These are phyloP conservation scores for Festucalex cinctus DNA, from an alignment of 2,113 vertebrate species.

Conservation along the genomic window DNA sequence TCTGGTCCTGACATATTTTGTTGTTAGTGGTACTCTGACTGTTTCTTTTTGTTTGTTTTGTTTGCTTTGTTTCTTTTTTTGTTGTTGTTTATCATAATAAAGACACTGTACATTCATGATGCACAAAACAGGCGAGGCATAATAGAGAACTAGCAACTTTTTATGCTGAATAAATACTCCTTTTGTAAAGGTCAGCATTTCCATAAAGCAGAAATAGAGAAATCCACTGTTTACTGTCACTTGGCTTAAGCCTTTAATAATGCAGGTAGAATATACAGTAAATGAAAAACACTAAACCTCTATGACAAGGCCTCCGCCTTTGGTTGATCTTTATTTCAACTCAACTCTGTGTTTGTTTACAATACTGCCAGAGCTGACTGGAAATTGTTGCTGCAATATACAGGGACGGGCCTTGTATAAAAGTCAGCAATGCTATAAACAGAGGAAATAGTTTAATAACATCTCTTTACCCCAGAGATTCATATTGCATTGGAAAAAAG, in stretches of 20 bases:
- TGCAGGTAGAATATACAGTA: slow-evolving; percentile 3
- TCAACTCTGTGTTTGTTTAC: background rate
- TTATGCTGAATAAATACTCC: background rate
- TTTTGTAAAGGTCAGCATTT: slow-evolving; percentile 5
- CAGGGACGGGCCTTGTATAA: background rate
- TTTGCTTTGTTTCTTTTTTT: background rate
- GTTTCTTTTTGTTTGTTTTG: background rate
- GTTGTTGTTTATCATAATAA: background rate
- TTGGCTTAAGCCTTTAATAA: background rate
- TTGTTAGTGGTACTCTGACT: background rate
- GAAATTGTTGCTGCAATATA: slow-evolving; percentile 5
- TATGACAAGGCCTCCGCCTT: slow-evolving; percentile 1
- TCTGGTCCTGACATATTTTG: background rate
- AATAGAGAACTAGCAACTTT: background rate
- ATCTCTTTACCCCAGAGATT: background rate
- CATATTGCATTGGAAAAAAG: background rate
- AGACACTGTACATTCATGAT: background rate
- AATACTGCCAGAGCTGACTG: background rate
- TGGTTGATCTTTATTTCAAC: slow-evolving; percentile 3
- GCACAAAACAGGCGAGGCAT: background rate
- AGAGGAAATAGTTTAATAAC: background rate
- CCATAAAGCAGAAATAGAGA: slow-evolving; percentile 1
- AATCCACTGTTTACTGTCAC: background rate
- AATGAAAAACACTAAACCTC: slow-evolving; percentile 9
- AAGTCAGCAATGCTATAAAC: background rate